A percentile compares a stretch with the other conserved stretches of the same genome.
Evolutionary conservation across 2,113 vertebrate genomes (phyloP).

Genomic region (Euleptes europaea): DNA sequence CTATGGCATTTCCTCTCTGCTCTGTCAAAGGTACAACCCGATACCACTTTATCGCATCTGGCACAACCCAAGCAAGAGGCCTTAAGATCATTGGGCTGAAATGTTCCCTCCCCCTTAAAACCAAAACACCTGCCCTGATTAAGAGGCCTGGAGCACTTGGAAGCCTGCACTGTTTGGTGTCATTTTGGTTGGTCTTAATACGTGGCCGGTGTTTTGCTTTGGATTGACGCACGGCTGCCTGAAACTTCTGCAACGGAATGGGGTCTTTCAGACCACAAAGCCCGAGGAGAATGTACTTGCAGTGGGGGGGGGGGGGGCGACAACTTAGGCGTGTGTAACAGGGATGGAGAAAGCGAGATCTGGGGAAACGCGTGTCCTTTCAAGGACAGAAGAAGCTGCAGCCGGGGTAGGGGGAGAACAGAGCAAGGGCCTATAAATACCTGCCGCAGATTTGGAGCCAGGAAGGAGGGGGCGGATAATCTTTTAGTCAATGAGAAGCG

Average conservation of each 20-base stretch:
- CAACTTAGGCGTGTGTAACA: not conserved
- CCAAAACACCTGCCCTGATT: too few relatives aligned
- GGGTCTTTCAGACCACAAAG: not conserved
- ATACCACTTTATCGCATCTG: too few relatives aligned
- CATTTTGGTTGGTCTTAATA: too few relatives aligned
- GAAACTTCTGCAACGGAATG: not conserved
- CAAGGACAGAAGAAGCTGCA: slow-evolving; percentile 21
- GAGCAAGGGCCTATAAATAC: slow-evolving; percentile 67
- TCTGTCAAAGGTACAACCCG: too few relatives aligned
- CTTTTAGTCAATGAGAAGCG: slow-evolving; percentile 69
- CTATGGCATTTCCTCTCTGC: too few relatives aligned
- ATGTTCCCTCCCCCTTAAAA: too few relatives aligned
- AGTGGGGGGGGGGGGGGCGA: not conserved
- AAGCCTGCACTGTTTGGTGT: too few relatives aligned
- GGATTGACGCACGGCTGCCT: too few relatives aligned
- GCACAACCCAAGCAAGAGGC: too few relatives aligned
- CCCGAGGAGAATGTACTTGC: not conserved
- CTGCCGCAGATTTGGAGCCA: slow-evolving; percentile 46
- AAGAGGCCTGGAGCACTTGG: too few relatives aligned
- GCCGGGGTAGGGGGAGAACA: slow-evolving; percentile 23
- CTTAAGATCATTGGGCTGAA: too few relatives aligned
- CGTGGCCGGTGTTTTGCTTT: too few relatives aligned
- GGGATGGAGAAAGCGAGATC: not conserved
- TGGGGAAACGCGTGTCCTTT: not conserved
- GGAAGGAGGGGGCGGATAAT: slow-evolving; percentile 69